phyloP scores from a whole-genome alignment of 2,888 invertebrate species.

The Cantharis lateralis region DNA sequence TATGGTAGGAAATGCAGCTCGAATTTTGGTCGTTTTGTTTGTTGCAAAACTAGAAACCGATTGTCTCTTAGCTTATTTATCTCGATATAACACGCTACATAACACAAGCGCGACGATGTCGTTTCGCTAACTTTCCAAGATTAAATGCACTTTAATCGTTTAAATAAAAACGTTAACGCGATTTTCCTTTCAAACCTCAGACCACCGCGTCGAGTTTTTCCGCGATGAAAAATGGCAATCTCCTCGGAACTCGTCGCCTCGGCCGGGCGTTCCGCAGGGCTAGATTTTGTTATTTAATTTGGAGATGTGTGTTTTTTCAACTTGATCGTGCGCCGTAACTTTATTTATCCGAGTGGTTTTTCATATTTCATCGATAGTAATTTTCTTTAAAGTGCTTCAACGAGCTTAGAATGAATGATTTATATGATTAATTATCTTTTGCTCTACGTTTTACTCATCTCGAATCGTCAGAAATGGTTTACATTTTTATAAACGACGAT shows the following conservation, averaged over 20 bases:
- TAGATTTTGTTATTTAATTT: background rate
- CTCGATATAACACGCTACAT: slow-evolving; percentile 33
- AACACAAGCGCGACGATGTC: slow-evolving; percentile 33
- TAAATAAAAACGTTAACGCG: background rate
- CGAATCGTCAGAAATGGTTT: slow-evolving; percentile 1
- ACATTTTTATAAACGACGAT: slow-evolving; percentile 5
- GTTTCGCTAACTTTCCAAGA: slow-evolving; percentile 35
- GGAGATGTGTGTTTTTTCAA: background rate
- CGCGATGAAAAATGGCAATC: too few relatives aligned
- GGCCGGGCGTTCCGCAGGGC: background rate
- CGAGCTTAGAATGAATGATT: background rate
- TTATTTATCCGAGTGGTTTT: background rate
- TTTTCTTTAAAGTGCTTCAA: background rate
- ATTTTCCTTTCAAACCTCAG: background rate
- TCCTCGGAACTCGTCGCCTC: too few relatives aligned
- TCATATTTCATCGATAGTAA: background rate
- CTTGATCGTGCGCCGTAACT: background rate
- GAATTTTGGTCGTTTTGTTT: background rate
- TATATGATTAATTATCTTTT: slow-evolving; percentile 2
- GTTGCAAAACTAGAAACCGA: background rate
- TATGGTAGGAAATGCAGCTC: background rate
- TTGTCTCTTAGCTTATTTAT: slow-evolving; percentile 19
- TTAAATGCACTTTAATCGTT: slow-evolving; percentile 35
- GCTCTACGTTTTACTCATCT: background rate
- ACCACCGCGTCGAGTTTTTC: background rate